phyloP scores from a whole-genome alignment of 2,113 vertebrate genomes.

The Syngnathoides biaculeatus region DNA sequence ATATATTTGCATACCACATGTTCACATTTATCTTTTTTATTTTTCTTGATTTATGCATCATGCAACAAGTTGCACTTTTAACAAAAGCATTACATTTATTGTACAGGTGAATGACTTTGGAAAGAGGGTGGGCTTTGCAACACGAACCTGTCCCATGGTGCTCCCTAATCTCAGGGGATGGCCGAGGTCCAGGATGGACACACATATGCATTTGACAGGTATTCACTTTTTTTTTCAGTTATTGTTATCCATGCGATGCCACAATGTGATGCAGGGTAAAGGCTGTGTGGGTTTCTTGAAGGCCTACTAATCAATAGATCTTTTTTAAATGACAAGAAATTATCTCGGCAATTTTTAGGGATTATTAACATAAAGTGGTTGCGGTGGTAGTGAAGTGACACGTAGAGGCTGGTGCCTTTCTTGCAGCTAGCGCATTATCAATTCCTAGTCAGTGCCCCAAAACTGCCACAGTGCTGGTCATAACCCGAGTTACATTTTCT shows the following conservation, averaged over 20 bases:
- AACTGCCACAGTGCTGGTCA: not conserved
- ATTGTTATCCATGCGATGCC: not conserved
- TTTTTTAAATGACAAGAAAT: not conserved
- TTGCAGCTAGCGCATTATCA: not conserved
- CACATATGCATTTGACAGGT: constrained; percentile 75
- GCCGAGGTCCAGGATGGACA: constrained; percentile 81
- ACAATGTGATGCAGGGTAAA: not conserved
- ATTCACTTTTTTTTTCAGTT: not conserved
- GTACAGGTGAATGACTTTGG: constrained; percentile 76
- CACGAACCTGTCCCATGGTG: constrained; percentile 61
- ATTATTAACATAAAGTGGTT: not conserved
- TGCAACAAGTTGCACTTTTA: not conserved
- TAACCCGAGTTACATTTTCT: not conserved
- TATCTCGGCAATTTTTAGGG: not conserved
- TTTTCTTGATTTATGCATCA: constrained; percentile 3
- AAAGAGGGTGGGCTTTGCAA: constrained; percentile 54
- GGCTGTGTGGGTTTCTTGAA: not conserved
- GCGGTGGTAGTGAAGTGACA: not conserved
- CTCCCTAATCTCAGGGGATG: constrained; percentile 78
- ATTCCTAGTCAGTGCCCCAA: not conserved
- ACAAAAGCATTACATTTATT: constrained; percentile 17
- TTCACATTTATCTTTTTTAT: constrained; percentile 3
- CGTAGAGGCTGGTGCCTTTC: not conserved
- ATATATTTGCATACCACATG: constrained; percentile 2
- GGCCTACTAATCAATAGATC: not conserved